A percentile compares a stretch with the other conserved stretches of the same genome.
Evolutionary conservation across 2,888 invertebrate species (phyloP).

Genomic region (Chesias legatella): DNA sequence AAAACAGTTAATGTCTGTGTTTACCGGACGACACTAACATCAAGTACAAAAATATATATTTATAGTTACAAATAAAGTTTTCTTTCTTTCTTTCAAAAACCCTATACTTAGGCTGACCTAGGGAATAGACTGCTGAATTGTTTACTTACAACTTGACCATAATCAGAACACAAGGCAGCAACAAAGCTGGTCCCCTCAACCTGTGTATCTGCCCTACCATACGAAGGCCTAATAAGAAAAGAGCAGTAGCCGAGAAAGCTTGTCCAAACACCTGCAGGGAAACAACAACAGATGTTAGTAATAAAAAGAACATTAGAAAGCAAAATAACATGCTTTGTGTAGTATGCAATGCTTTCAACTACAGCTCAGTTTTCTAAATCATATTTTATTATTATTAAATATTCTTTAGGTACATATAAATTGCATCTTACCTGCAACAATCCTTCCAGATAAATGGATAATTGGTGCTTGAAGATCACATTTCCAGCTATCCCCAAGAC

Average conservation of each 20-base stretch:
- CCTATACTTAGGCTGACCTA: too few species aligned
- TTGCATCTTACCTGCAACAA: constrained; percentile 84
- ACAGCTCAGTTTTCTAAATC: too few species aligned
- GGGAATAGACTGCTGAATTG: constrained; percentile 1
- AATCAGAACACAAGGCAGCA: constrained; percentile 92
- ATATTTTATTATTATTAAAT: too few species aligned
- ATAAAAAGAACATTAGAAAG: neutral
- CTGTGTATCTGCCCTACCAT: constrained; percentile 95
- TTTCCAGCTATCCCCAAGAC: constrained; percentile 93
- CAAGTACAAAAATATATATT: too few species aligned
- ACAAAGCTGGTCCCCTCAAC: constrained; percentile 87
- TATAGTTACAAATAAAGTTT: too few species aligned
- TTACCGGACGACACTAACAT: too few species aligned
- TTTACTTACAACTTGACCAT: constrained; percentile 90
- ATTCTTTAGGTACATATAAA: too few species aligned
- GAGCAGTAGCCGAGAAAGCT: constrained; percentile 94
- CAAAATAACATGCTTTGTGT: too few species aligned
- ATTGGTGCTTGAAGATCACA: constrained; percentile 86
- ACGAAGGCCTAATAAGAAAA: constrained; percentile 93
- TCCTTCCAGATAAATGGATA: constrained; percentile 87
- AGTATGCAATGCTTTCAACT: too few species aligned
- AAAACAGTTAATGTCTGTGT: too few species aligned
- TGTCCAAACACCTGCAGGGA: constrained; percentile 85
- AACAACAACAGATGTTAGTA: neutral
- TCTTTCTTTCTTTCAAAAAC: too few species aligned